Conservation (phyloP, 1,140 invertebrate species). For the Microplitis demolitor region DNA sequence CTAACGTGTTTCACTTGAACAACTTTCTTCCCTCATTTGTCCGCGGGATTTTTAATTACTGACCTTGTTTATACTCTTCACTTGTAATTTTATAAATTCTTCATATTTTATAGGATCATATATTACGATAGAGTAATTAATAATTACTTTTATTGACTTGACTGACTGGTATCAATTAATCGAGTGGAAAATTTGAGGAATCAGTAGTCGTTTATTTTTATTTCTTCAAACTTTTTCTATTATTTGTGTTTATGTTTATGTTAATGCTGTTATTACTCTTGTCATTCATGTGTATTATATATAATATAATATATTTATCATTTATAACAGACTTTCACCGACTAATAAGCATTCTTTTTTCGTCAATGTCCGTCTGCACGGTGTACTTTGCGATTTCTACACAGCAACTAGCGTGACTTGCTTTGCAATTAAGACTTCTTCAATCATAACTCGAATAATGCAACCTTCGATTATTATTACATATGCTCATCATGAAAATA, state of each 20-base stretch:
- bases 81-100: not conserved
- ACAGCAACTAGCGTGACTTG: not conserved
- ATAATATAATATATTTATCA: not conserved
- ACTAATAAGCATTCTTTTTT: constrained; percentile 2
- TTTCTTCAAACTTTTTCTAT: no score
- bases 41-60: not conserved
- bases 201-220: no score
- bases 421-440: not conserved
- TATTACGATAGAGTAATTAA: no score
- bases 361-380: not conserved
- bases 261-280: no score
- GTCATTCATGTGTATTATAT: not conserved
- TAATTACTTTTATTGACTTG: no score
- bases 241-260: no score
- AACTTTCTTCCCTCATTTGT: not conserved
- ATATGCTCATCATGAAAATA: not conserved
- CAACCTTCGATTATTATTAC: constrained; percentile 1
- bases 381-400: not conserved
- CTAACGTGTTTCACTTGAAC: not conserved
- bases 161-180: no score
- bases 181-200: no score
- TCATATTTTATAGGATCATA: not conserved
- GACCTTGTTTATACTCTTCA: not conserved
- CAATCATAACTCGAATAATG: not conserved
- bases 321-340: not conserved